Evolutionary conservation across 2,888 invertebrate species (phyloP), one percentile per base, ranked within the genome.

Genomic region (Baccha elongata): DNA sequence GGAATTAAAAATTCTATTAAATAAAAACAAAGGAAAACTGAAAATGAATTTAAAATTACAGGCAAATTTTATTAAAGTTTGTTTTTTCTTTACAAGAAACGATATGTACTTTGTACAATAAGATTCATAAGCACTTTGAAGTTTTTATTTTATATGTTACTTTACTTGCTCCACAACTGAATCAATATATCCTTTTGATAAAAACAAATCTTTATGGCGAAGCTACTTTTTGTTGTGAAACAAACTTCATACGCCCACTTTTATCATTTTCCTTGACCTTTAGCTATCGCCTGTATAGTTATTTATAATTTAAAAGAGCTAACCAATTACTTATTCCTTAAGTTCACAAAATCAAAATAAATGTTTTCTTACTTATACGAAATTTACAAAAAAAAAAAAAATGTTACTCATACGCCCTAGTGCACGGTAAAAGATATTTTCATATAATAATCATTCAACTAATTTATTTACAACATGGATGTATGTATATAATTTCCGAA

Each of bases 341-440:
- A 53, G 11, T 19, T 19, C 17, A 19, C 32, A 32, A 53, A 53
- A 53, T 53, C 32, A 53, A 52, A 52, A 52, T 29, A 26, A 53
- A 53, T 35, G 32, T 19, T 2, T 32, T n/a, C n/a, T 11, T 13
- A 11, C 32, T 17, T 10, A 53, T 29, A 50, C 13, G 7, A 48
- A 15, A 3, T 3, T 15, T 4, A 8, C 6, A 10, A 10, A 17
- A 42, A 42, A 8, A 21, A 44, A n/a, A 19, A 21, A 46, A 32
- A 53, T 19, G 19, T 53, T 53, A 53, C 52, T 19, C 32, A 53
- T 53, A 53, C 52, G 32, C 52, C 52, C 32, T 8, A 53, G 52
- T 53, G 8, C 32, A 53, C 7, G 52, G 52, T 35, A 32, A n/a
- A n/a, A n/a, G 19, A n/a, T 53, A 53, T 19, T 19, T 7, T 19